Conservation (phyloP, 2,797 vertebrate genomes). For the Chloroceryle amazona region DNA sequence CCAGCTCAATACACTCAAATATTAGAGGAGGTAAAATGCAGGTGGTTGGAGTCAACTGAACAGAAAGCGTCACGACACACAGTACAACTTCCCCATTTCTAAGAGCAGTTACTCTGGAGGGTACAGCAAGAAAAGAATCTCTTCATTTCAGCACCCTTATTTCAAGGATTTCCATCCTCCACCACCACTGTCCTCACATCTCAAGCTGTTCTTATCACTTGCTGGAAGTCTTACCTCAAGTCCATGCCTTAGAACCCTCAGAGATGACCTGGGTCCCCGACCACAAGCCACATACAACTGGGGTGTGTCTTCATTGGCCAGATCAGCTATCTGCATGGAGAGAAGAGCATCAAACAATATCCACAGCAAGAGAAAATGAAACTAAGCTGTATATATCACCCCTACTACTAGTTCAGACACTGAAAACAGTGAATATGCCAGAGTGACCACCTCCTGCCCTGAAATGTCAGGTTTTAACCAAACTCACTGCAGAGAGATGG, state of each 20-base stretch:
- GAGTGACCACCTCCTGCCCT: not conserved
- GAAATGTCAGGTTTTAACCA: not conserved
- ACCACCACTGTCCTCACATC: not conserved
- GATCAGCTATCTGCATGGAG: conserved; percentile 90
- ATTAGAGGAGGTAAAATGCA: not conserved
- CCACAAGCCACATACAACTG: conserved; percentile 96
- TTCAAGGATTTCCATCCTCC: not conserved
- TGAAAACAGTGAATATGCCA: not conserved
- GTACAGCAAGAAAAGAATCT: not conserved
- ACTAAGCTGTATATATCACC: not conserved
- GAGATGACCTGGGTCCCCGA: conserved; percentile 92
- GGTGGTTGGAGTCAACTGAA: not conserved
- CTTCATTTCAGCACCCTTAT: not conserved
- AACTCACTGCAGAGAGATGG: not conserved
- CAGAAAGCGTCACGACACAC: not conserved
- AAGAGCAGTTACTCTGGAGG: not conserved
- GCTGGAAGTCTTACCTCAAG: conserved; percentile 88
- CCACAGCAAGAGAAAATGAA: not conserved
- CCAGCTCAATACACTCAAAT: not conserved
- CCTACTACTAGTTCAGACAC: not conserved
- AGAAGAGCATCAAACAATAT: not conserved
- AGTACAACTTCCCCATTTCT: not conserved
- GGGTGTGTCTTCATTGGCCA: conserved; percentile 98
- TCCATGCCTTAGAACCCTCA: conserved; percentile 95
- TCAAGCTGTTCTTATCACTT: not conserved